Conservation (phyloP, 2,797 vertebrate genomes). For the Lutjanus argentimaculatus region DNA sequence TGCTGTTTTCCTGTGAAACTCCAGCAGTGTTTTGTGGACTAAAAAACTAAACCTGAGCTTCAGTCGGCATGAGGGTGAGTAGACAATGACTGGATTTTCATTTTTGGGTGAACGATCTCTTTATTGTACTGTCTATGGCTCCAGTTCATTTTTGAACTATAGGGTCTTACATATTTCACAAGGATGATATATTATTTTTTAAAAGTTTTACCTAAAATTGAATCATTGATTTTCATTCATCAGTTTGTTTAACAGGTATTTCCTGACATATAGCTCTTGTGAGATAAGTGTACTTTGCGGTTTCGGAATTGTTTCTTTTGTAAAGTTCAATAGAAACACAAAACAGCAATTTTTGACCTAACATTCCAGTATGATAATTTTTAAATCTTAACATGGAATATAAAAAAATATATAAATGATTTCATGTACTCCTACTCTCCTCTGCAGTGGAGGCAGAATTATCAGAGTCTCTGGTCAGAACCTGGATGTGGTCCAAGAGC, state of each 20-base stretch:
- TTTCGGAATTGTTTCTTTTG: neutral
- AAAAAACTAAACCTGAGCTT: too few relatives aligned
- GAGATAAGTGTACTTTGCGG: neutral
- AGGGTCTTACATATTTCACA: too few relatives aligned
- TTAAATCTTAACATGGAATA: neutral
- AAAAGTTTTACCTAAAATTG: too few relatives aligned
- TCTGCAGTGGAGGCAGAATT: constrained; percentile 92
- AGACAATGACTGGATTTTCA: too few relatives aligned
- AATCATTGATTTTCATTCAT: too few relatives aligned
- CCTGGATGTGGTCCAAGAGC: constrained; percentile 95
- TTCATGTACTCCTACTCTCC: neutral
- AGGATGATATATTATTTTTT: too few relatives aligned
- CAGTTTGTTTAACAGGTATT: neutral
- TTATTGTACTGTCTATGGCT: too few relatives aligned
- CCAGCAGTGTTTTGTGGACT: too few relatives aligned
- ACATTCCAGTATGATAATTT: neutral
- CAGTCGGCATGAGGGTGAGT: too few relatives aligned
- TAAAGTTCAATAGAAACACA: neutral
- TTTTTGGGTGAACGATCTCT: too few relatives aligned
- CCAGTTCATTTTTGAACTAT: too few relatives aligned
- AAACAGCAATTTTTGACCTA: neutral
- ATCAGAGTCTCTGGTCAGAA: constrained; percentile 93
- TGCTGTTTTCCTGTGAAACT: too few relatives aligned
- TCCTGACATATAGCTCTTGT: neutral
- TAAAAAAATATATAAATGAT: neutral